Base-by-base conservation (phyloP, 2,113 vertebrate genomes). In the Marmota monax region DNA sequence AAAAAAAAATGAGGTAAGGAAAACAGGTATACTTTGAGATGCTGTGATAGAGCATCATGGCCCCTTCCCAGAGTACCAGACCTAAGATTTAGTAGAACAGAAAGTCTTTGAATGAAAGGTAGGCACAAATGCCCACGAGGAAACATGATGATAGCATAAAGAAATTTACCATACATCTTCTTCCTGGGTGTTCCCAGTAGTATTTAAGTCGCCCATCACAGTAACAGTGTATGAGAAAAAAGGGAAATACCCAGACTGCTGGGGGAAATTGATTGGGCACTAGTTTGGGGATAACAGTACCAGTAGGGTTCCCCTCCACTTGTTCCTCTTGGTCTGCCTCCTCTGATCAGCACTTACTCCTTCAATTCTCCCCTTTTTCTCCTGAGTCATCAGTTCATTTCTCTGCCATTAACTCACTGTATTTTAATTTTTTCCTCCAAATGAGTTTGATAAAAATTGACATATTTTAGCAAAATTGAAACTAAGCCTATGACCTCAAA, bases 381-480 rank as follows among this genome's bases (percentile, higher is more conserved):
- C 18, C 42, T 48, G 10, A n/a, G 13, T 39, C 56, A 42, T 14
- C 78, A 11, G 0, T 58, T 69, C 8, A 18, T 29, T 67, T 18
- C 20, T 13, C 84, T 34, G 27, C 27, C 56, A 20, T n/a, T 65
- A 73, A 74, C 67, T 37, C 27, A 12, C 27, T 51, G 1, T 27
- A 18, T 85, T 82, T 37, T 32, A 61, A 11, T 25, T 37, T 56
- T 67, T 80, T 29, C n/a, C 85, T 80, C 79, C 58, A 39, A 94
- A 83, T 56, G 20, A 39, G n/a, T 51, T 22, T 92, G 4, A 58
- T 73, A 63, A 63, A 92, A 65, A 79, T 45, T 12, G 25, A 48
- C 51, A 34, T 69, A 34, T 78, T 67, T 88, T 58, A 84, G 42
- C 63, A 96, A 85, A 74, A 58, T 73, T 86, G 4, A 86, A 84